Evolutionary conservation across 2,888 invertebrate species (phyloP), one percentile per base, ranked within the genome.

Genomic region (Hydroisotoma schaefferi): DNA sequence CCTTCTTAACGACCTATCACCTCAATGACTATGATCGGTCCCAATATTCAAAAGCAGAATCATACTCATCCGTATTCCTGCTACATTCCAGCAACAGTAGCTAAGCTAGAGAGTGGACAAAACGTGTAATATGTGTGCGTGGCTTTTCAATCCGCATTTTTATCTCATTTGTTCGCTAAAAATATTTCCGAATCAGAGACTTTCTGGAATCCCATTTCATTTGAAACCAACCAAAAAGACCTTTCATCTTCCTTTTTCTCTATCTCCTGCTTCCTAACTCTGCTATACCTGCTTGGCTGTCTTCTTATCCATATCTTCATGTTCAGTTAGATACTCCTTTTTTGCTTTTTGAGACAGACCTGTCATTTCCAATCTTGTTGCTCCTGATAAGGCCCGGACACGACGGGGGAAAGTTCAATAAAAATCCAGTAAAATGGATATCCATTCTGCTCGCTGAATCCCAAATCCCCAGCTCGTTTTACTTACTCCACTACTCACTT

Each of bases 321-420:
- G 8, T 8, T 10, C 33, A 15, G 33, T 33, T 15, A 8, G 33
- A 8, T 10, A 15, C 20, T 5, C 46, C 20, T 53, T 40, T 53
- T 43, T 43, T 43, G 4, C 40, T 40, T 53, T 40, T 28, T 53
- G 22, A 23, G 22, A 40, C 26, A 38, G 40, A 53, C 26, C 53
- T 53, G 53, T 53, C 53, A 53, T 38, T 40, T 53, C 40, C 53
- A 53, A 53, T 40, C 53, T 53, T 53, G 40, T 49, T 27, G 49
- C 28, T 18, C n/a, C 18, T 25, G 28, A 28, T 8, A 49, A 49
- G 8, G 28, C 20, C 46, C 20, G 25, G 46, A 46, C 46, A 46
- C 6, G 40, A 33, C 15, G 25, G 46, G 25, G 25, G 25, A 46
- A 46, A 46, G 33, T 33, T 33, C 33, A 33, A 33, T 33, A 25